Evolutionary conservation across 2,888 invertebrate species (phyloP).

Genomic region (Agrochola litura): DNA sequence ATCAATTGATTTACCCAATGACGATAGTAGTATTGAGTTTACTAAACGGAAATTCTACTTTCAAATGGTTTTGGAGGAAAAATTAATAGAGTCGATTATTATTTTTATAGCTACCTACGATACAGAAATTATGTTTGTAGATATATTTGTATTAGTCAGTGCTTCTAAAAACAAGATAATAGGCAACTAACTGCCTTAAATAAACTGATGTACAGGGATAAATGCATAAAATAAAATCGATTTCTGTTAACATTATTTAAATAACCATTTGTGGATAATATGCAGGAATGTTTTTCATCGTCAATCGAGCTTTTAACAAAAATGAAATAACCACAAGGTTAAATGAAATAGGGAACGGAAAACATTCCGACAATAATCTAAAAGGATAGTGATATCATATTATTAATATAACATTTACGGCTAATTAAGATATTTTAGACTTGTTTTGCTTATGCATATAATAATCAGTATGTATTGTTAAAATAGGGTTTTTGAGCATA

Average conservation of each 20-base stretch:
- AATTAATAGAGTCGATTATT: neutral
- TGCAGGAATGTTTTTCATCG: conserved; percentile 31
- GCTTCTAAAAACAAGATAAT: conserved; percentile 34
- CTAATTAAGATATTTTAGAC: conserved; percentile 49
- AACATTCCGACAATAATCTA: conserved; percentile 33
- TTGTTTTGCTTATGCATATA: neutral
- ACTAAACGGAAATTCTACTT: neutral
- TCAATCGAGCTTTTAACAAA: conserved; percentile 42
- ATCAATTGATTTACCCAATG: conserved; percentile 74
- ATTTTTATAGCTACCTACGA: neutral
- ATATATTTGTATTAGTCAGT: neutral
- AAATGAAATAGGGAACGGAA: conserved; percentile 46
- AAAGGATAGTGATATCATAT: conserved; percentile 41
- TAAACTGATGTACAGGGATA: conserved; percentile 42
- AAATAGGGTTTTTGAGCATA: conserved; percentile 32
- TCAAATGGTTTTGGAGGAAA: neutral
- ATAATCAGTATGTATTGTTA: neutral
- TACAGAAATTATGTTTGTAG: neutral
- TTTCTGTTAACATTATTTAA: conserved; percentile 19
- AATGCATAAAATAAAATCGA: conserved; percentile 18
- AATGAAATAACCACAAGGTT: conserved; percentile 57
- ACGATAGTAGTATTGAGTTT: conserved; percentile 6
- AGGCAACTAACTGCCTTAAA: conserved; percentile 8
- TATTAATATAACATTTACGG: conserved; percentile 35
- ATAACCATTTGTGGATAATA: neutral